phyloP scores from a whole-genome alignment of 2,797 vertebrate genomes.

The Anisognathus igniventris region DNA sequence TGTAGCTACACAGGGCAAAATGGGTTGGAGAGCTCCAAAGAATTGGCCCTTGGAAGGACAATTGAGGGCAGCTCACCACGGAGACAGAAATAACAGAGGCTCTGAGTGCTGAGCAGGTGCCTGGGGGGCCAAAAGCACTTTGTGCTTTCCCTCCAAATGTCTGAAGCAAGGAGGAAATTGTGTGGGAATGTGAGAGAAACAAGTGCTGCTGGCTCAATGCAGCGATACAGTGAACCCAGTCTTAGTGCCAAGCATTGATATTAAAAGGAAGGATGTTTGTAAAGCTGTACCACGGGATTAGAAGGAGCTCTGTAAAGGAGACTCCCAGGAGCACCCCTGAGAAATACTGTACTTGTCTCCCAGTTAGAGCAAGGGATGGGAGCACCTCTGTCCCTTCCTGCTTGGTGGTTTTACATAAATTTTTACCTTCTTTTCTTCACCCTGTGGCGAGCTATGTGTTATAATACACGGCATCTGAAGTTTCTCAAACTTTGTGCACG shows the following conservation, averaged over 20 bases:
- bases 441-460: not conserved
- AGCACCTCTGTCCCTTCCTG: not conserved
- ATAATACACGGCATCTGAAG: rapidly evolving
- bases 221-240: not conserved
- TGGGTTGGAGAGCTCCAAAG: not conserved
- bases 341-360: not conserved
- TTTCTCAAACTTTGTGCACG: not conserved
- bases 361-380: not conserved
- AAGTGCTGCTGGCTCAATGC: not conserved
- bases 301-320: not conserved
- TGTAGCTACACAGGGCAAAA: not conserved
- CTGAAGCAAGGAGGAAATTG: not conserved
- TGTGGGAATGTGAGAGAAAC: not conserved
- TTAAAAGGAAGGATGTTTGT: not conserved
- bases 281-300: rapidly evolving
- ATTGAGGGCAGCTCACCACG: rapidly evolving
- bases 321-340: not conserved
- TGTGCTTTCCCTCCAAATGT: not conserved
- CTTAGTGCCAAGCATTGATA: not conserved
- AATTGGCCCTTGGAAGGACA: not conserved
- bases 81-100: not conserved
- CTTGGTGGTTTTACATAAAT: not conserved
- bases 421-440: not conserved
- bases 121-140: not conserved
- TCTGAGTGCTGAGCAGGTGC: not conserved